phyloP scores from a whole-genome alignment of 2,888 invertebrate genomes.

The Kryphioiulus occultus region DNA sequence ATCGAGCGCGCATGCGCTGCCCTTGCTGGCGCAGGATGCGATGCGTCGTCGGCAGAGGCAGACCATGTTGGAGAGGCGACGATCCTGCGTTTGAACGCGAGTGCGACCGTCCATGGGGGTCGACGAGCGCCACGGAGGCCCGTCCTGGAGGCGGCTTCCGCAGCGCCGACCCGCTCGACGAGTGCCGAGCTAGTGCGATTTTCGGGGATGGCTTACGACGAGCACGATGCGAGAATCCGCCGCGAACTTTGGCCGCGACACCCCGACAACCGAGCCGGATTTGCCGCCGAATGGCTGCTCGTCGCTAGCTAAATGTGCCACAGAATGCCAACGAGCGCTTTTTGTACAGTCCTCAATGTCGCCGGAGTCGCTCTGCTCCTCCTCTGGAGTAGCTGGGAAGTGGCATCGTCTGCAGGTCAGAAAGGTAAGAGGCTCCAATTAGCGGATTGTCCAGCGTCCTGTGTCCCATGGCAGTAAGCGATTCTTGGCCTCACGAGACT shows the following conservation, averaged over 20 bases:
- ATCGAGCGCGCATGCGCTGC: not conserved
- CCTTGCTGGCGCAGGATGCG: not conserved
- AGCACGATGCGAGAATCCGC: not conserved
- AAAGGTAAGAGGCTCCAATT: not conserved
- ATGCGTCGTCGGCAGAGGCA: not conserved
- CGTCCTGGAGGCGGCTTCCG: not conserved
- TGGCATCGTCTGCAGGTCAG: not conserved
- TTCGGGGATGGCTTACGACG: not conserved
- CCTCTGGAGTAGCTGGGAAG: not conserved
- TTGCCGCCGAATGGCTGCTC: not conserved
- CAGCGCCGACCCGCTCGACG: not conserved
- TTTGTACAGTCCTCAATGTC: slow-evolving; percentile 7
- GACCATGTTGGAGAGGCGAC: slow-evolving; percentile 14
- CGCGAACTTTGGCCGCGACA: not conserved
- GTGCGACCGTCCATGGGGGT: not conserved
- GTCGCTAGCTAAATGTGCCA: not conserved
- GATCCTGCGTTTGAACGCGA: too few relatives aligned
- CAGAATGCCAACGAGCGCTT: not conserved
- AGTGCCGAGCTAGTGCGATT: not conserved
- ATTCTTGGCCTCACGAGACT: too few relatives aligned
- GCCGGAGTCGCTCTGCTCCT: slow-evolving; percentile 16
- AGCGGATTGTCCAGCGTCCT: too few relatives aligned
- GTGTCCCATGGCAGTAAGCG: too few relatives aligned
- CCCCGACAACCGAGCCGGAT: not conserved
- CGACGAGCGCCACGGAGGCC: not conserved